Evolutionary conservation across 2,888 invertebrate species (phyloP), one percentile per base, ranked within the genome.

Genomic region (Euclidia mi): DNA sequence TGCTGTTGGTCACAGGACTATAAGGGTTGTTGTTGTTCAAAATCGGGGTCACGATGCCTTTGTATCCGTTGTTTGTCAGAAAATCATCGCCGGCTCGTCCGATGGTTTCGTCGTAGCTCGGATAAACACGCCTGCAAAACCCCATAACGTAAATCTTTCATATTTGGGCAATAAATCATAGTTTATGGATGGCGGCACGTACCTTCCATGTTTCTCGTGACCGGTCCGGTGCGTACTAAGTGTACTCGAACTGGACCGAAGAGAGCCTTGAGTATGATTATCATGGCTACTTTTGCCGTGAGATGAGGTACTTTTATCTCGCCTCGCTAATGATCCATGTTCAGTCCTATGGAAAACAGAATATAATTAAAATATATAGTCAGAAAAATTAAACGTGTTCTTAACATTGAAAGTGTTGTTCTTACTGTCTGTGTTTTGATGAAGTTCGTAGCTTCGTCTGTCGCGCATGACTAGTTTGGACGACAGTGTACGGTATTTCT

Each of bases 401-500:
- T n/a, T 34, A 18, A 10, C 11, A 35, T 40, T 38, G 4, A 14
- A 41, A 41, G 15, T 35, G 15, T 63, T 62, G 10, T 37, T 47
- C 90, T 80, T 77, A 94, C 94, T 89, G 92, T 52, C 79, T 87
- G 63, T 94, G 92, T 79, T 92, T 91, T 7, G 94, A 91, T 15
- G 94, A 88, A 2, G 92, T 91, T 20, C 90, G 83, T 12, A 96
- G 88, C 76, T 96, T 96, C 29, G 95, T 92, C 66, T 96, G 96
- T 45, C 96, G 95, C 25, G 95, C 95, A 74, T 95, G 95, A 83
- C 91, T 94, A 60, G 97, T 96, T 89, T 98, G 97, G 11, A 98
- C 98, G 40, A 98, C 97, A 0, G 98, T 98, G 87, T 98, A 98
- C 1, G 98, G 98, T 79, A 98, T 98, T 90, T 98, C 98, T 62